Percentiles rank a stretch among this genome's conserved stretches.
Evolutionary conservation across 2,113 vertebrate genomes (phyloP).

Genomic region (Orycteropus afer): DNA sequence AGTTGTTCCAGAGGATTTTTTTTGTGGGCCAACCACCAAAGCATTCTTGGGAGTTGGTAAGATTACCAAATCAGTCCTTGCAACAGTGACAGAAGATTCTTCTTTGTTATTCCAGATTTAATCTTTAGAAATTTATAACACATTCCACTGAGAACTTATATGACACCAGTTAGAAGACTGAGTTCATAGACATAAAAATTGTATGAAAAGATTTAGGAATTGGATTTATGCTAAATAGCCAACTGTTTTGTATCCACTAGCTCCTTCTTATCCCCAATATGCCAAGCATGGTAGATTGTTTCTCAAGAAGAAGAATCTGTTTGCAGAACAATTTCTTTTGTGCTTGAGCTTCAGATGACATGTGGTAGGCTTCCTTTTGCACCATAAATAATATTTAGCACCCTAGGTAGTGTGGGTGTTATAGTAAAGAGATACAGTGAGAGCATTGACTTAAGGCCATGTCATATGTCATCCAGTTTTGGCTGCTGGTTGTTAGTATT

Average conservation of each 20-base stretch:
- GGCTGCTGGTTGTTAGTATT: not conserved
- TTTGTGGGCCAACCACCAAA: not conserved
- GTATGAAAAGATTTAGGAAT: not conserved
- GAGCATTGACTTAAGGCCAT: not conserved
- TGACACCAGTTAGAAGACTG: not conserved
- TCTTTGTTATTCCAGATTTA: not conserved
- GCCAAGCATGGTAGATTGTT: not conserved
- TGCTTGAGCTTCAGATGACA: not conserved
- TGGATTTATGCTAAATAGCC: not conserved
- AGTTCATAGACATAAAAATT: not conserved
- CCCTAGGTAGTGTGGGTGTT: not conserved
- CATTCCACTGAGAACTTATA: not conserved
- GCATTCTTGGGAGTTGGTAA: not conserved
- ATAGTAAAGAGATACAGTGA: not conserved
- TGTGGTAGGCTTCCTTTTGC: not conserved
- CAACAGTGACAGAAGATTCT: rapidly evolving
- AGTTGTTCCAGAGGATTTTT: too few species aligned
- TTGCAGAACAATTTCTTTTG: not conserved
- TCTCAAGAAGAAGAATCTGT: not conserved
- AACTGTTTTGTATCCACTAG: not conserved
- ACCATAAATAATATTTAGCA: not conserved
- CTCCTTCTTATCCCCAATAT: not conserved
- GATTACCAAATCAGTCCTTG: not conserved
- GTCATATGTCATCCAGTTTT: not conserved
- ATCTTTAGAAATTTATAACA: not conserved